Conservation (phyloP, 2,113 vertebrate genomes). For the Antigone vipio region DNA sequence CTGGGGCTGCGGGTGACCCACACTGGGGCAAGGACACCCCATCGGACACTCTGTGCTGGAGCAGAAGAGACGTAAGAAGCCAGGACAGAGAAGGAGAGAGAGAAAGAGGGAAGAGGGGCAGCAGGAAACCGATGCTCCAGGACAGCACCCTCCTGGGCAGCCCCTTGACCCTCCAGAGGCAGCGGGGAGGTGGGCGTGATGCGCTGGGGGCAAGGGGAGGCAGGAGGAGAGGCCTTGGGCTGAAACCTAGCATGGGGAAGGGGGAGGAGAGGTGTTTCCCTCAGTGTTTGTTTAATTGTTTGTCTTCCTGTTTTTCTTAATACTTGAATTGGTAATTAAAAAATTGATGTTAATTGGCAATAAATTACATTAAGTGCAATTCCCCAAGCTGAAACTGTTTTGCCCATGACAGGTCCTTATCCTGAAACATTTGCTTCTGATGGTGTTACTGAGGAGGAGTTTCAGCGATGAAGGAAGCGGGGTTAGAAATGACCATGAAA, state of each 20-base stretch:
- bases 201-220: not conserved
- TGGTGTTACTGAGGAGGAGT: not conserved
- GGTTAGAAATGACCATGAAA: not conserved
- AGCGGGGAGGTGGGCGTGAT: fast-evolving
- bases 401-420: not conserved
- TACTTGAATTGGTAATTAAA: not conserved
- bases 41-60: not conserved
- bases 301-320: not conserved
- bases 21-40: fast-evolving
- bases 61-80: not conserved
- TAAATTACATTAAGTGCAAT: constrained; percentile 9
- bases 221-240: not conserved
- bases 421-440: not conserved
- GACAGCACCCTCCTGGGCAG: not conserved
- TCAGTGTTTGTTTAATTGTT: not conserved
- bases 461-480: not conserved
- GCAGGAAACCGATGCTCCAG: fast-evolving
- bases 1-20: not conserved
- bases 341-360: not conserved
- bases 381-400: not conserved
- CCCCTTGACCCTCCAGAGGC: not conserved
- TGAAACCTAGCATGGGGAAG: not conserved
- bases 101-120: not conserved
- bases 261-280: not conserved
- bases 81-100: not conserved